Percentiles rank a stretch among this genome's conserved stretches.
phyloP scores from a whole-genome alignment of 2,888 invertebrate genomes.

The Drosophila robusta region DNA sequence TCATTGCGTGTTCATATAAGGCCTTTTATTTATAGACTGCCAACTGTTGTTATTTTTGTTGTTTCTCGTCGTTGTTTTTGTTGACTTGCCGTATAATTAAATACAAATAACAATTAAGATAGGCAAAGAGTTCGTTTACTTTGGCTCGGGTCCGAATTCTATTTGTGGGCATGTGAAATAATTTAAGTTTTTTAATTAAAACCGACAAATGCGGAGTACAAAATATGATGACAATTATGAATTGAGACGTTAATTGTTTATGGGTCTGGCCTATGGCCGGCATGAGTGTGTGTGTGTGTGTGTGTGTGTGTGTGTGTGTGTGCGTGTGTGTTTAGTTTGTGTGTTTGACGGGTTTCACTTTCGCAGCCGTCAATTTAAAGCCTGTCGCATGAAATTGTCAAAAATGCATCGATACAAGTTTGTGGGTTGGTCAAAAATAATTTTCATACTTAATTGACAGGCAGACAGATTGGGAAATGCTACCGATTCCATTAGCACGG shows the following conservation, averaged over 20 bases:
- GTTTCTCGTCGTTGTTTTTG: not conserved
- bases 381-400: conserved; percentile 63
- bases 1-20: conserved; percentile 5
- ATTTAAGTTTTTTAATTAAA: conserved; percentile 64
- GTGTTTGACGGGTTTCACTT: conserved; percentile 28
- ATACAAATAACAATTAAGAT: conserved; percentile 63
- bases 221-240: conserved; percentile 60
- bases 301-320: not conserved
- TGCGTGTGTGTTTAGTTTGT: not conserved
- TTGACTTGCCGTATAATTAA: conserved; percentile 49
- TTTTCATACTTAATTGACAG: conserved; percentile 73
- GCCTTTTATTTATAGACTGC: conserved; percentile 19
- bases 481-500: conserved; percentile 71
- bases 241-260: conserved; percentile 67
- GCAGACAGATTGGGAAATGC: conserved; percentile 52
- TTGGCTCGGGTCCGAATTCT: conserved; percentile 10
- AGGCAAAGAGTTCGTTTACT: conserved; percentile 18
- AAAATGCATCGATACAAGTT: conserved; percentile 44
- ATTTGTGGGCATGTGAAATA: conserved; percentile 37
- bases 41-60: conserved; percentile 11
- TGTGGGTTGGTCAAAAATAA: conserved; percentile 63
- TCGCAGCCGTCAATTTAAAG: conserved; percentile 45
- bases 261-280: not conserved
- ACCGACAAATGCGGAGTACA: conserved; percentile 21
- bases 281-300: not conserved